Percentiles rank a stretch among this genome's conserved stretches.
Evolutionary conservation across 2,888 invertebrate genomes (phyloP).

Genomic region (Drosophila imparisetae): DNA sequence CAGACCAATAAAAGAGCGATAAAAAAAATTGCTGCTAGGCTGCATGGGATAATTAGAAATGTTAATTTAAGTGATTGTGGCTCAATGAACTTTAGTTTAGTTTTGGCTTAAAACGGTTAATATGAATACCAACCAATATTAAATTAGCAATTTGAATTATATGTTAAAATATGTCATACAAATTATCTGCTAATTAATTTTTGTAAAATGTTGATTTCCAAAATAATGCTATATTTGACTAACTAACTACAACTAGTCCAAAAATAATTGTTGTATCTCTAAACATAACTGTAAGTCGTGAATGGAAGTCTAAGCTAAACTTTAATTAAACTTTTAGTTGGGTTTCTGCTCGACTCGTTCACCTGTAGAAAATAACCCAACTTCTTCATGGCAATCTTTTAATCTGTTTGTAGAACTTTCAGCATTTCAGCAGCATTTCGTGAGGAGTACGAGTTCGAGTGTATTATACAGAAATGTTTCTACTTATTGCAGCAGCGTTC

Average conservation of each 20-base stretch:
- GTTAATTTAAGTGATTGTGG: slow-evolving; percentile 3
- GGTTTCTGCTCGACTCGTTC: slow-evolving; percentile 26
- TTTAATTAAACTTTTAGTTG: slow-evolving; percentile 51
- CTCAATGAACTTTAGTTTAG: not conserved
- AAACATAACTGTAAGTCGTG: slow-evolving; percentile 1
- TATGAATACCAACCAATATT: not conserved
- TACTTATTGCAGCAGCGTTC: slow-evolving; percentile 50
- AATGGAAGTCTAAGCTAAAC: slow-evolving; percentile 29
- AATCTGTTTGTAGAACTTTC: slow-evolving; percentile 55
- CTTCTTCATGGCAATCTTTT: slow-evolving; percentile 42
- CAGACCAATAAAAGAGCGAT: not conserved
- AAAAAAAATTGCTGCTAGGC: not conserved
- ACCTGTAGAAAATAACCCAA: slow-evolving; percentile 43
- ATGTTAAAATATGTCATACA: not conserved
- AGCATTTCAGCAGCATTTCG: slow-evolving; percentile 9
- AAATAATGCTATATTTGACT: not conserved
- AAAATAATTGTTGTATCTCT: not conserved
- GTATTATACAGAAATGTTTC: slow-evolving; percentile 49
- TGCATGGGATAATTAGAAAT: slow-evolving; percentile 11
- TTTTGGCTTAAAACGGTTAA: not conserved
- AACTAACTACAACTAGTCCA: not conserved
- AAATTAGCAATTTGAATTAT: not conserved
- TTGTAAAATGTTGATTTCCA: not conserved
- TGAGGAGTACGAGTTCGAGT: slow-evolving; percentile 15
- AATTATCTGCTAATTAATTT: not conserved